A percentile compares a stretch with the other conserved stretches of the same genome.
phyloP scores from a whole-genome alignment of 2,113 vertebrate genomes.

The Bungarus multicinctus region DNA sequence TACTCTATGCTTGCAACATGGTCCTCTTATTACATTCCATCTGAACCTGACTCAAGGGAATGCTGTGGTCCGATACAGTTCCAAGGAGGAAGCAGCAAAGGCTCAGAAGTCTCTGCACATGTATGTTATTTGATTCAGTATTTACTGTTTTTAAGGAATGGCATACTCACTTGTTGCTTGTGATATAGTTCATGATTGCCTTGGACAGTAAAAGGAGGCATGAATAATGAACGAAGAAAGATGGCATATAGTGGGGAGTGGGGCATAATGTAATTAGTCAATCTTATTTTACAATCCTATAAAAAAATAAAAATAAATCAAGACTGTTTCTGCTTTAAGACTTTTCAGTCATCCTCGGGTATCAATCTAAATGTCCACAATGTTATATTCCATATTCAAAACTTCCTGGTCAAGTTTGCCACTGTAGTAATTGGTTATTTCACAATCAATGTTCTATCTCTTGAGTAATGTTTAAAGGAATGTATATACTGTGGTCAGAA shows the following conservation, averaged over 20 bases:
- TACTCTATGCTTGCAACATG: slow-evolving; percentile 97
- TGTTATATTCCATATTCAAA: background rate
- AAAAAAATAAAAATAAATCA: background rate
- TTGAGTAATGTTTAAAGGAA: background rate
- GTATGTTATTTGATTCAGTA: slow-evolving; percentile 66
- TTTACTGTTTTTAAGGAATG: background rate
- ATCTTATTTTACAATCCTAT: background rate
- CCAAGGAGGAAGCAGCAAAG: slow-evolving; percentile 97
- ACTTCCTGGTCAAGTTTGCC: background rate
- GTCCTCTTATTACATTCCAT: slow-evolving; percentile 98
- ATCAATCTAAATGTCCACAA: background rate
- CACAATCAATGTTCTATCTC: background rate
- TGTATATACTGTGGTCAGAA: background rate
- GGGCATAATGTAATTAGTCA: background rate
- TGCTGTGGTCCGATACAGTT: slow-evolving; percentile 97
- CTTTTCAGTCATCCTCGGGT: background rate
- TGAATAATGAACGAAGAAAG: background rate
- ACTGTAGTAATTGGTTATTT: background rate
- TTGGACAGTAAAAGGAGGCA: background rate
- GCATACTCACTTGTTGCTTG: background rate
- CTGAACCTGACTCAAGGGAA: slow-evolving; percentile 98
- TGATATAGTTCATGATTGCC: background rate
- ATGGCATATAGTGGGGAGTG: accelerated
- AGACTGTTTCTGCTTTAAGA: background rate
- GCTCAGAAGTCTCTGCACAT: slow-evolving; percentile 99